phyloP scores from a whole-genome alignment of 2,113 vertebrate genomes.

The Gobiocypris rarus region DNA sequence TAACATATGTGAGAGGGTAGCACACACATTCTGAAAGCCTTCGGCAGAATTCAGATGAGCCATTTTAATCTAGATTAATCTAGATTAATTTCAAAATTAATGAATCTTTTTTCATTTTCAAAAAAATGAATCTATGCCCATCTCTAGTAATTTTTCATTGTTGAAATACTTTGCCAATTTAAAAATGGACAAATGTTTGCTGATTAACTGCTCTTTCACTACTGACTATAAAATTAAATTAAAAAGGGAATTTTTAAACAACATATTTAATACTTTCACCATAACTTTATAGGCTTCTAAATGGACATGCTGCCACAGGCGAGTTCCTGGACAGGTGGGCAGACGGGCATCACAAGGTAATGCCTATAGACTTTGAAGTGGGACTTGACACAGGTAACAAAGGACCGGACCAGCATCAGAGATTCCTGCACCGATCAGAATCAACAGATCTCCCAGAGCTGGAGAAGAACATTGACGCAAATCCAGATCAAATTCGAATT shows the following conservation, averaged over 20 bases:
- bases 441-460: neutral
- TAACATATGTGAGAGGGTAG: too few species aligned
- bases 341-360: neutral
- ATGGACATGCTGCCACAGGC: constrained; percentile 47
- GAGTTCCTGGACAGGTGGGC: neutral
- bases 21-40: too few species aligned
- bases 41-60: too few species aligned
- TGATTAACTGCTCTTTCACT: neutral
- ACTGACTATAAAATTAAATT: neutral
- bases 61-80: too few species aligned
- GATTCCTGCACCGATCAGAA: neutral
- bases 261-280: neutral
- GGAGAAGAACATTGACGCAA: neutral
- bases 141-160: neutral
- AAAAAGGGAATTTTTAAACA: neutral
- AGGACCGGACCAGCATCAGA: neutral
- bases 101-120: too few species aligned
- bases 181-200: neutral
- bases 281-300: constrained; percentile 64
- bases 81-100: too few species aligned
- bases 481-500: neutral
- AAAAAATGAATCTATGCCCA: too few species aligned
- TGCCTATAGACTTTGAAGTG: neutral
- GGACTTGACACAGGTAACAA: neutral
- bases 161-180: neutral